Evolutionary conservation across 1,140 invertebrate genomes (phyloP), one percentile per base, ranked within the genome.

Genomic region (Drosophila leontia): DNA sequence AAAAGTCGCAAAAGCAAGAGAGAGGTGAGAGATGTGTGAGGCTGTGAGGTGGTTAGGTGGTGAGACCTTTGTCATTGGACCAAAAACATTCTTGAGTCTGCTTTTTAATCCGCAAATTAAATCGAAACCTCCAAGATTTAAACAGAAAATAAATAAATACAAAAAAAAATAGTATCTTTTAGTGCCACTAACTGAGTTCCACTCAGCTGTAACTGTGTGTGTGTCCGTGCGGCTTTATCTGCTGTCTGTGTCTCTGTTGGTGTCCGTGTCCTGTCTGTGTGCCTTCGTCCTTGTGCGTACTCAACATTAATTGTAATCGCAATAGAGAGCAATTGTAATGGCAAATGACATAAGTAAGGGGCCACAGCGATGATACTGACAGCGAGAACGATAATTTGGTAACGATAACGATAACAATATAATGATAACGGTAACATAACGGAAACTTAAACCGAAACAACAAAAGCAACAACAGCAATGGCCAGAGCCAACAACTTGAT

Each of bases 321-420:
- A 68, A 69, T 55, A 34, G 53, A 26, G 53, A 56, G 48, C 67
- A 80, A 68, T 80, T 80, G 77, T 80, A 75, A 80, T 80, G 68
- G 70, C 70, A 56, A 80, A 80, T 80, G 70, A 56, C 58, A 58
- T 56, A 77, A 78, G 64, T 55, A 75, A 55, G 53, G 53, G 70
- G 68, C 34, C 37, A 35, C 71, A 50, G 37, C 56, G 67, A 55
- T 60, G 41, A 53, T 68, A 78, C 58, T 69, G 75, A 69, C 53
- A 71, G 70, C 41, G 76, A 51, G 56, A 72, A 56, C 23, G 44
- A 75, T 44, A 71, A 72, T 37, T 32, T 51, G 68, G n/a, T 55
- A 70, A 45, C 57, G 32, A 55, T 67, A 74, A 79, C 72, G 29
- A 51, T 58, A 59, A 50, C 56, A 17, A 51, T 19, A 58, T 29